Base-by-base conservation (phyloP, 2,113 vertebrate species). In the Lichenostomus cassidix region DNA sequence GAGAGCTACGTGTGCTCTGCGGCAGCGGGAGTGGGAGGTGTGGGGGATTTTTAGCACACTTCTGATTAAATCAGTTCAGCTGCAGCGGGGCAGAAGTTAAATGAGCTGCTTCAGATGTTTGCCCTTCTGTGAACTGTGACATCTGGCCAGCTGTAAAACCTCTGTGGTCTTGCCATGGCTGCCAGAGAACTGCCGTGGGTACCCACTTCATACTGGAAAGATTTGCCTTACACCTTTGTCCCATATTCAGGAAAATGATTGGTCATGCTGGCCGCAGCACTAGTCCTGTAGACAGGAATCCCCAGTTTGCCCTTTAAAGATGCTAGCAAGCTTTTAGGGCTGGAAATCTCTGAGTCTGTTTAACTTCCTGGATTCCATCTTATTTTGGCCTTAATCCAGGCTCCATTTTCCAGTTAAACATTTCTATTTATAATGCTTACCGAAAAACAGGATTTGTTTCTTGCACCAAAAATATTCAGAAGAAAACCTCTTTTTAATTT, bases 311-410 rank as follows among this genome's bases (percentile, higher is more conserved):
- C 19, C 53, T 53, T 47, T 31, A 75, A 86, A 94, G 75, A 68
- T 33, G 63, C 59, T 83, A 74, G 67, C 55, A 89, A 47, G 44
- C 60, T 79, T 95, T 87, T 63, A 4, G 3, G 62, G 70, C 64
- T 83, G 69, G 59, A 92, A 94, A 80, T 78, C 22, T 42, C 44
- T 0, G 3, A 42, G 91, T 85, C 79, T 96, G 58, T 78, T 86
- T 89, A 78, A 79, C 92, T 96, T 96, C 91, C 92, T 89, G 87
- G 69, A 97, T 55, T 94, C 88, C 75, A 87, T 96, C 35, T 90
- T 82, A 83, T 64, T 89, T 90, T 96, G 94, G 89, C 78, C 15
- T 42, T 55, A 58, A 70, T 94, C 84, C 91, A 83, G 39, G 44
- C 49, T 82, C 90, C 3, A 2, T 89, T 94, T 95, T 83, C 77